Percentiles rank a stretch among this genome's conserved stretches.
Evolutionary conservation across 2,888 invertebrate genomes (phyloP).

Genomic region (Stenotaenia linearis): DNA sequence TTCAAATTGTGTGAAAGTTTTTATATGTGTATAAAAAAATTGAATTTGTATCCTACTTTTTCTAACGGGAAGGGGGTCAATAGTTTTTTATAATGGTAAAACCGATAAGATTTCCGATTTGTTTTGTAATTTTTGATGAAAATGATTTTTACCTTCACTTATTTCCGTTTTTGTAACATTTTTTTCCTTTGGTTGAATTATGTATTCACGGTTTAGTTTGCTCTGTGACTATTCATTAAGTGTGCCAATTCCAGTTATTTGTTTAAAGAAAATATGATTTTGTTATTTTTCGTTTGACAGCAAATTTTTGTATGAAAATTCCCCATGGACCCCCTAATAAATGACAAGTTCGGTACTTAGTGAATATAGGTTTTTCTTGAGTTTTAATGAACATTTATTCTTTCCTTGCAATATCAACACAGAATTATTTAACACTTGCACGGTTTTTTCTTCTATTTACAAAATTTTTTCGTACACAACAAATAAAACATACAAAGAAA

Average conservation of each 20-base stretch:
- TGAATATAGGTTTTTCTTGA: not conserved
- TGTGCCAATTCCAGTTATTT: not conserved
- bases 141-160: not conserved
- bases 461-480: not conserved
- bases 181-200: not conserved
- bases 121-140: not conserved
- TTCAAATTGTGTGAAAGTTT: not conserved
- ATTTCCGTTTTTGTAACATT: not conserved
- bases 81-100: not conserved
- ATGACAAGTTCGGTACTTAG: conserved; percentile 1
- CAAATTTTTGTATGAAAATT: conserved; percentile 5
- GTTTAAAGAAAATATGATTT: not conserved
- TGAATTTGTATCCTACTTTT: not conserved
- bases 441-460: not conserved
- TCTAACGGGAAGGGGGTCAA: not conserved
- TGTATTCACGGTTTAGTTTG: no score
- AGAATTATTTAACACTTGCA: not conserved
- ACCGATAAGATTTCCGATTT: not conserved
- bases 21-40: not conserved
- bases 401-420: not conserved
- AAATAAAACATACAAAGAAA: not conserved
- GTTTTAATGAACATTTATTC: not conserved
- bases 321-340: conserved; percentile 27
- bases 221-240: not conserved
- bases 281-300: not conserved